phyloP scores from a whole-genome alignment of 2,797 vertebrate genomes.

The Galagoides demidoff region DNA sequence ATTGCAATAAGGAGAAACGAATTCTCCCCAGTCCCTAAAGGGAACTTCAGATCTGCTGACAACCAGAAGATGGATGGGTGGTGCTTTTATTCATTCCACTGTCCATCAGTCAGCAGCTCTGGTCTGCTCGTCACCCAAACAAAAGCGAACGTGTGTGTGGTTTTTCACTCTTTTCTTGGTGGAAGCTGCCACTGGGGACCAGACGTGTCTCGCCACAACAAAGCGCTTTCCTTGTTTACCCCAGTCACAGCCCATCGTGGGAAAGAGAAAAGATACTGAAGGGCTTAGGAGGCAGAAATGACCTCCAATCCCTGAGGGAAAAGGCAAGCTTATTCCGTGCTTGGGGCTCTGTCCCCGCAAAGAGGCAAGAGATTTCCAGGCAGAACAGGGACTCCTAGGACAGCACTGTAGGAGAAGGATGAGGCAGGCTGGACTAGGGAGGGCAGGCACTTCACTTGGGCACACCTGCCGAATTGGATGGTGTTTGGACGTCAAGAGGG shows the following conservation, averaged over 20 bases:
- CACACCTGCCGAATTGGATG: neutral
- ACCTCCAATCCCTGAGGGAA: neutral
- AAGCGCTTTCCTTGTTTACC: neutral
- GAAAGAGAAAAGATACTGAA: neutral
- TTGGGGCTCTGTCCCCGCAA: neutral
- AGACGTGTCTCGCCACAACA: neutral
- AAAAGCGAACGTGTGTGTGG: slow-evolving; percentile 26
- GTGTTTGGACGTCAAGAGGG: neutral
- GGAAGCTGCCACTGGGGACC: neutral
- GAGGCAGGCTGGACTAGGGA: neutral
- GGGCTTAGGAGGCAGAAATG: neutral
- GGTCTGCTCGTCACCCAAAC: slow-evolving; percentile 18
- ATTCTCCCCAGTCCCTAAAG: neutral
- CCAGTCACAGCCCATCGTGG: slow-evolving; percentile 12
- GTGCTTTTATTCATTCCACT: neutral
- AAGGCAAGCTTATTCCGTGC: neutral
- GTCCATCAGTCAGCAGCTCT: slow-evolving; percentile 46
- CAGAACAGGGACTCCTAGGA: neutral
- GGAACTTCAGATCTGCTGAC: slow-evolving; percentile 16
- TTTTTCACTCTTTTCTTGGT: slow-evolving; percentile 25
- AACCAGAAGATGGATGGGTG: slow-evolving; percentile 32
- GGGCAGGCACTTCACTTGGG: neutral
- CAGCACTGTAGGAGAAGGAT: neutral
- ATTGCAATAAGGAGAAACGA: slow-evolving; percentile 52
- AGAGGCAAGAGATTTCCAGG: neutral